These are phyloP conservation scores for Phodopus roborovskii DNA, from an alignment of 2,113 vertebrate genomes.

Conservation along the genomic window DNA sequence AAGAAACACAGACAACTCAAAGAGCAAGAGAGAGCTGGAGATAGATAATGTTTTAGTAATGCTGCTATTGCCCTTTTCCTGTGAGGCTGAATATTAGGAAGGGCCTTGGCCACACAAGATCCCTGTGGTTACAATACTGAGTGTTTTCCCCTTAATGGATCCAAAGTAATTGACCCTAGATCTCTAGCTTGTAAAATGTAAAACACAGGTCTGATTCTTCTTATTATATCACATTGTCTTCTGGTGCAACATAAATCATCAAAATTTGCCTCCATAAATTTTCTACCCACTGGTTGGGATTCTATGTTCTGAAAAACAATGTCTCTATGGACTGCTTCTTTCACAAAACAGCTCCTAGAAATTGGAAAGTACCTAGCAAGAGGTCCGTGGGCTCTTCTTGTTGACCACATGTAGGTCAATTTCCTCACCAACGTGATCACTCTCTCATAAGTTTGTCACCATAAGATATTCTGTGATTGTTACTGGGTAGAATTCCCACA, in stretches of 20 bases:
- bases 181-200: not conserved
- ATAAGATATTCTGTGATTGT: not conserved
- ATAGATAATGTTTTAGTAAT: not conserved
- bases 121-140: not conserved
- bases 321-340: not conserved
- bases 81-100: not conserved
- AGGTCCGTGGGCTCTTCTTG: not conserved
- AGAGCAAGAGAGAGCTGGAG: not conserved
- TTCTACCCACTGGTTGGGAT: constrained; percentile 30
- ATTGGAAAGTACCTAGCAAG: not conserved
- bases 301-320: not conserved
- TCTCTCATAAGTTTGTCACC: not conserved
- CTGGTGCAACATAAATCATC: not conserved
- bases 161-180: not conserved
- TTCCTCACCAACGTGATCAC: not conserved
- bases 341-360: not conserved
- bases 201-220: not conserved
- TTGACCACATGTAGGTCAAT: not conserved
- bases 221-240: not conserved
- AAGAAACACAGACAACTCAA: not conserved
- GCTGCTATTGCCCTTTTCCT: not conserved
- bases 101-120: not conserved
- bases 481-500: not conserved
- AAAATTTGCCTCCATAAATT: constrained; percentile 10
- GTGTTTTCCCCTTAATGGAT: not conserved